Base-by-base conservation (phyloP, 2,888 invertebrate species). In the Cordylochernes scorpioides region DNA sequence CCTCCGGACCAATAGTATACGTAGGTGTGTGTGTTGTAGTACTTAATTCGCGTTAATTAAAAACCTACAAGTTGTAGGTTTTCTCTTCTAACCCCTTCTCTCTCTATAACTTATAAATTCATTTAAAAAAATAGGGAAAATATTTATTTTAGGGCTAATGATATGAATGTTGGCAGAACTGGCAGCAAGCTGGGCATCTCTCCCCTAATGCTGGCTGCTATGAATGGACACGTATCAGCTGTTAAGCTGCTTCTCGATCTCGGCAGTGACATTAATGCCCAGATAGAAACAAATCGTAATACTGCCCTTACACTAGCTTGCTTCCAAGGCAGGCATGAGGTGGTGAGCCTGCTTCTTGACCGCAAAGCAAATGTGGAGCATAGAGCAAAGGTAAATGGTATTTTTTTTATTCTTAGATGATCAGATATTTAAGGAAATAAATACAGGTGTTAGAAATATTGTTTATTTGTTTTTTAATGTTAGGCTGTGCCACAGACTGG, bases 351-450 rank as follows among this genome's bases (percentile, higher is more conserved):
- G 31, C 62, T 97, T 31, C 65, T 99, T 9, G 88, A 94, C 55
- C 67, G 88, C 41, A 80, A 86, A 51, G 94, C 97, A 15, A 94
- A 97, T 57, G 88, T 97, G 25, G 97, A 97, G 56, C 97, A 97
- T 59, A 67, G 97, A 43, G 94, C 97, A 4, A 94, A 94, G 62
- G 68, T 68, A 18, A 28, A 27, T 13, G 22, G 10, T 7, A 21
- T 10, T 12, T n/a, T 10, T 27, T 31, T 17, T 13, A 10, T 10
- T n/a, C n/a, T n/a, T n/a, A n/a, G n/a, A n/a, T n/a, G n/a, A n/a
- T n/a, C n/a, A n/a, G n/a, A n/a, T n/a, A n/a, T n/a, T n/a, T n/a
- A n/a, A n/a, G n/a, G n/a, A n/a, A n/a, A n/a, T n/a, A n/a, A n/a
- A n/a, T n/a, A n/a, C n/a, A n/a, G n/a, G n/a, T n/a, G n/a, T n/a